phyloP scores from a whole-genome alignment of 2,888 invertebrate species.

The Tortricodes alternella region DNA sequence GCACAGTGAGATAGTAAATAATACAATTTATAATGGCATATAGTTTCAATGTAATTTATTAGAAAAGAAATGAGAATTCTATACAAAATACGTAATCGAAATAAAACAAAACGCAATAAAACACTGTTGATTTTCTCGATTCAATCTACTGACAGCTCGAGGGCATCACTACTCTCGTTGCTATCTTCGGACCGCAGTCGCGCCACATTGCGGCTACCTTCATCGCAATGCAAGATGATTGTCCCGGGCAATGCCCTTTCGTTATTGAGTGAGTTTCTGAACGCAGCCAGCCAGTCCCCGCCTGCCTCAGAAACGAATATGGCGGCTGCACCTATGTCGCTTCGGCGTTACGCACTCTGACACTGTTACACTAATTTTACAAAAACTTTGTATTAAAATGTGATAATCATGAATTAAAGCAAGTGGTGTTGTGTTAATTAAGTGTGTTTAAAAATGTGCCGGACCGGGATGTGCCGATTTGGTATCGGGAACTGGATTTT shows the following conservation, averaged over 20 bases:
- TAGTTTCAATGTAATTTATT: not conserved
- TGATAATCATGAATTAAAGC: slow-evolving; percentile 80
- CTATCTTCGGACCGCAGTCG: slow-evolving; percentile 15
- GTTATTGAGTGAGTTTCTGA: slow-evolving; percentile 73
- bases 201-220: slow-evolving; percentile 42
- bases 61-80: no score
- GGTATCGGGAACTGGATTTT: slow-evolving; percentile 78
- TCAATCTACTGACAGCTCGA: slow-evolving; percentile 5
- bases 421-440: slow-evolving; percentile 62
- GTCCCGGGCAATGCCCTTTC: slow-evolving; percentile 77
- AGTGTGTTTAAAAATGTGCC: slow-evolving; percentile 72
- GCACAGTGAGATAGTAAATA: not conserved
- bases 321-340: slow-evolving; percentile 60
- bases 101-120: slow-evolving; percentile 3
- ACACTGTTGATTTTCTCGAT: slow-evolving; percentile 4
- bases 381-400: slow-evolving; percentile 76
- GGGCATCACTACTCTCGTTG: slow-evolving; percentile 10
- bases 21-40: not conserved
- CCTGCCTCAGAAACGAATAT: slow-evolving; percentile 55
- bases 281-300: slow-evolving; percentile 59
- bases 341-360: slow-evolving; percentile 45
- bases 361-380: slow-evolving; percentile 51
- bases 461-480: slow-evolving; percentile 75
- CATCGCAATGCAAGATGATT: slow-evolving; percentile 45
- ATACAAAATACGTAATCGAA: slow-evolving; percentile 1